A percentile compares a stretch with the other conserved stretches of the same genome.
Conservation (phyloP, 2,113 vertebrate species). For the Geococcyx californianus region DNA sequence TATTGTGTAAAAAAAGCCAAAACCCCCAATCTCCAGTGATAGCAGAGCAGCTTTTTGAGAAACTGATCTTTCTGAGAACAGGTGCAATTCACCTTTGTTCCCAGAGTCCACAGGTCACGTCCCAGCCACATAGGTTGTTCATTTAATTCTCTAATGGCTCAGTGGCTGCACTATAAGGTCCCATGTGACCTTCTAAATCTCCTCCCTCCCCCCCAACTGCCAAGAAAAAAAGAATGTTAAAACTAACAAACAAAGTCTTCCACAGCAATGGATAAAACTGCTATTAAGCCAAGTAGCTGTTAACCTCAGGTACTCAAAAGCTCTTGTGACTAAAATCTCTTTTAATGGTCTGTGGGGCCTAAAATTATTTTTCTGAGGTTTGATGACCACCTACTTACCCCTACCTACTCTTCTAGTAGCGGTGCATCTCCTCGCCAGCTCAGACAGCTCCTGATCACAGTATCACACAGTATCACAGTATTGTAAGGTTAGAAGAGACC, state of each 20-base stretch:
- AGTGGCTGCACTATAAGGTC: background rate
- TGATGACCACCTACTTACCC: background rate
- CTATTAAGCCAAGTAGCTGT: background rate
- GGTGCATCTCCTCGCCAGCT: background rate
- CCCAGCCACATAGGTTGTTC: background rate
- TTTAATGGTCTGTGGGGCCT: background rate
- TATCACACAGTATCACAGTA: no score
- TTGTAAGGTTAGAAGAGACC: no score
- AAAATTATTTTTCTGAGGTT: background rate
- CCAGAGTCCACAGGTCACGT: background rate
- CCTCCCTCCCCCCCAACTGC: background rate
- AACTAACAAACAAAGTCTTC: background rate
- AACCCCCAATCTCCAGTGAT: background rate
- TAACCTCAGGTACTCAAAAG: background rate
- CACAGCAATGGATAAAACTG: background rate
- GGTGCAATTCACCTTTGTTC: background rate
- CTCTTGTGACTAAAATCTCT: background rate
- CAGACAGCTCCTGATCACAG: background rate
- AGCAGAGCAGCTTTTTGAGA: background rate
- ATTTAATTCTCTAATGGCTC: background rate
- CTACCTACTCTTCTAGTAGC: background rate
- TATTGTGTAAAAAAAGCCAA: background rate
- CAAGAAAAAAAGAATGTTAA: background rate
- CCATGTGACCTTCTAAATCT: background rate
- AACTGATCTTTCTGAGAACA: background rate